A percentile compares a stretch with the other conserved stretches of the same genome.
Evolutionary conservation across 2,113 vertebrate genomes (phyloP).

Genomic region (Nothocercus nigrocapillus): DNA sequence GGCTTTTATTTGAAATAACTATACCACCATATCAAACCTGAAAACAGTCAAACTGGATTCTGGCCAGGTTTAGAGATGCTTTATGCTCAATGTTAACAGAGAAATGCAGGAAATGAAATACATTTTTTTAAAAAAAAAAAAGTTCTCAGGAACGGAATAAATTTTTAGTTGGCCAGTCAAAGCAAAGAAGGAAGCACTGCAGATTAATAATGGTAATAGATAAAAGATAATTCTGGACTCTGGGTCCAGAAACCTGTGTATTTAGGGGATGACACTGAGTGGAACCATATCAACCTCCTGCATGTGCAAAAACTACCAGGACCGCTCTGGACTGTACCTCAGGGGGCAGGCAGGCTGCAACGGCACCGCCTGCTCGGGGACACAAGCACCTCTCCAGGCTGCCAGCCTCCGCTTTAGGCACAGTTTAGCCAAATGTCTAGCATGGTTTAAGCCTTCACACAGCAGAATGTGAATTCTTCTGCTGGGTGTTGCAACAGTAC

Average conservation of each 20-base stretch:
- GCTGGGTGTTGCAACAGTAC: neutral
- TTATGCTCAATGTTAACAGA: neutral
- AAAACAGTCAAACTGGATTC: neutral
- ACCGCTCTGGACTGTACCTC: neutral
- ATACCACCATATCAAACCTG: accelerated
- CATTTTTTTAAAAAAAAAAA: neutral
- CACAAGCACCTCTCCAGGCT: neutral
- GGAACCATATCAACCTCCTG: neutral
- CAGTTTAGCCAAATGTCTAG: neutral
- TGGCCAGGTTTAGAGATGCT: neutral
- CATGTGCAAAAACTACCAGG: neutral
- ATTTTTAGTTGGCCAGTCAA: neutral
- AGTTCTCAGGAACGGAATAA: neutral
- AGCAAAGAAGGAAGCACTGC: neutral
- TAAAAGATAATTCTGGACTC: neutral
- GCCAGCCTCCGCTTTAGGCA: neutral
- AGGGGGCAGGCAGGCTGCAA: neutral
- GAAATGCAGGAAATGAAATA: too few relatives aligned
- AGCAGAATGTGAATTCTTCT: neutral
- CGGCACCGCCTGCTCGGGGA: neutral
- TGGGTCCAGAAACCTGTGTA: neutral
- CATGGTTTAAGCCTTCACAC: neutral
- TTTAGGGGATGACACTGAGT: neutral
- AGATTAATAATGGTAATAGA: accelerated
- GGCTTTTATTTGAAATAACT: neutral